Base-by-base conservation (phyloP, 1,140 invertebrate genomes). In the Lutraria rhynchaena region DNA sequence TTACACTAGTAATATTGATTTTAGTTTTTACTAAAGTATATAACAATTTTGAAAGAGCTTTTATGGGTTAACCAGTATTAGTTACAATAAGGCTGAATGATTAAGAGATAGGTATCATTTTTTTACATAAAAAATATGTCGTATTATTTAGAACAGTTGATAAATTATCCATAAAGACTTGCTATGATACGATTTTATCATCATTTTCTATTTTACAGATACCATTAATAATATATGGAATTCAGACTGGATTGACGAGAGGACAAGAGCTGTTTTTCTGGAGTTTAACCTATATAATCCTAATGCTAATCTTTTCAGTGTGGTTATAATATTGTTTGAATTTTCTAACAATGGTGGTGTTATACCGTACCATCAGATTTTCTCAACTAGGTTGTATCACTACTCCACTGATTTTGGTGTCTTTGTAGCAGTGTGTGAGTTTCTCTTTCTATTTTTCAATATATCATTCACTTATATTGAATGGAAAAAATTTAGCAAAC, bases 231-330 rank as follows among this genome's bases (percentile, higher is more conserved):
- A 83, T 17, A 82, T 93, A 17, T 71, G 92, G 61, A 81, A 86
- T 4, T 69, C 87, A 37, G 82, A 89, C 53, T 94, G 93, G 93
- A 90, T 93, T 24, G 93, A 94, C 76, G 77, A 88, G 22, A 74
- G 87, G 24, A 93, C 93, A 7, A 81, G 93, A 84, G 93, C 92
- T 5, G 85, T 94, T 9, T 89, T 93, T 67, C 85, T 92, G 5
- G 93, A 94, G 70, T 93, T 94, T 85, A 92, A 93, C 11, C 86
- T 92, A 1, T 94, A 93, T 80, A 94, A 94, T 83, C 92, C 92
- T 5, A 83, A 83, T 49, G 58, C 82, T 15, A 73, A 88, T 46
- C 71, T 87, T 55, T 87, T 87, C 53, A 81, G 69, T 55, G 69
- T 81, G 11, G 73, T 83, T 15, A 53, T 63, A 4, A 46, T 83